Conservation (phyloP, 2,888 invertebrate species). For the Watsonalla binaria region DNA sequence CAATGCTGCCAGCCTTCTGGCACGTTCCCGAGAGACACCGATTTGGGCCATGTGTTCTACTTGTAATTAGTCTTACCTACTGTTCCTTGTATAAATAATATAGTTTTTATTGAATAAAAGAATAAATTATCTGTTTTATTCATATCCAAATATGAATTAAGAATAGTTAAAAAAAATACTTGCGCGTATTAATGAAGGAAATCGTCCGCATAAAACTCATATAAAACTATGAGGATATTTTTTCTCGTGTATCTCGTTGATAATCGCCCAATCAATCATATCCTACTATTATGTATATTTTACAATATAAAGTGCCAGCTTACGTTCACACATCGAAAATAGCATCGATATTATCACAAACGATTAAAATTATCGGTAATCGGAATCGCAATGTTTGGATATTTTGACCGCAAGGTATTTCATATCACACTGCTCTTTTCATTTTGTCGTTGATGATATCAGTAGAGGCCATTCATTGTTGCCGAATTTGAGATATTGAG, state of each 20-base stretch:
- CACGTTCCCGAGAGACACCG: too few relatives aligned
- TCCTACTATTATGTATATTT: neutral
- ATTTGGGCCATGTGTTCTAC: too few relatives aligned
- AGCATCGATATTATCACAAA: conserved; percentile 18
- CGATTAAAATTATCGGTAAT: conserved; percentile 32
- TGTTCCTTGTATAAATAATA: too few relatives aligned
- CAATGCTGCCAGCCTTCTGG: too few relatives aligned
- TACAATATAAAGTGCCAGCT: neutral
- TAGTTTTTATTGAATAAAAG: too few relatives aligned
- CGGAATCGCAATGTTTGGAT: conserved; percentile 37
- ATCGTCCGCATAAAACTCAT: neutral
- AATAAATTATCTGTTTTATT: too few relatives aligned
- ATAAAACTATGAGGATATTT: neutral
- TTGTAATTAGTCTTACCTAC: too few relatives aligned
- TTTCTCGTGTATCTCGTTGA: neutral
- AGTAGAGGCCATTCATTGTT: conserved; percentile 30
- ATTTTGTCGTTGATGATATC: conserved; percentile 37
- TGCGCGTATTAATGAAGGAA: too few relatives aligned
- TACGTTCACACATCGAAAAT: conserved; percentile 1
- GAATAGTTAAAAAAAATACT: too few relatives aligned
- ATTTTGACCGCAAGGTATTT: conserved; percentile 50
- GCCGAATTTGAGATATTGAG: conserved; percentile 27
- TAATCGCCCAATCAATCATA: neutral
- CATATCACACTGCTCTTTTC: conserved; percentile 28
- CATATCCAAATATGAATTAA: too few relatives aligned